These are phyloP conservation scores for Lasius platythorax DNA, from an alignment of 2,888 invertebrate genomes.

Conservation along the genomic window DNA sequence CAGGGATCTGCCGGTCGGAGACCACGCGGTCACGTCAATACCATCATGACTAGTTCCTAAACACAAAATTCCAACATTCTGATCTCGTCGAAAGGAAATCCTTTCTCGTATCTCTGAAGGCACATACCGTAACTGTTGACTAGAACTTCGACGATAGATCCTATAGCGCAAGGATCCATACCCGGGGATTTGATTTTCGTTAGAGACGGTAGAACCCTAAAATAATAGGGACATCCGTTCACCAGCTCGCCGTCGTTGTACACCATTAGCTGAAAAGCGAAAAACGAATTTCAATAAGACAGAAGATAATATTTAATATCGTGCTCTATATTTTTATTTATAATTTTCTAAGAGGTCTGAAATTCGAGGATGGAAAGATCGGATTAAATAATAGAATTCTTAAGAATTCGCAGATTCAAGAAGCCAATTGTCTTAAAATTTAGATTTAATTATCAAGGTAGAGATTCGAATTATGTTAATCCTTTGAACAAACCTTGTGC, in stretches of 20 bases:
- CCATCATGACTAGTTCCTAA: constrained; percentile 87
- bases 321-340: neutral
- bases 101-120: neutral
- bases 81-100: neutral
- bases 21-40: constrained; percentile 96
- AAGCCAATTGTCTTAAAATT: neutral
- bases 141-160: constrained; percentile 97
- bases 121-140: constrained; percentile 92
- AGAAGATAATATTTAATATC: constrained; percentile 14
- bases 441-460: neutral
- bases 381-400: neutral
- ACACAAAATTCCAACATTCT: constrained; percentile 15
- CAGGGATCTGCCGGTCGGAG: constrained; percentile 94
- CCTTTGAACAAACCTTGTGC: constrained; percentile 90
- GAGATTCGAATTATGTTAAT: neutral
- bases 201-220: constrained; percentile 95
- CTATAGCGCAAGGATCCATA: constrained; percentile 97
- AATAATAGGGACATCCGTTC: constrained; percentile 90
- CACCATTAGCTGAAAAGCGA: constrained; percentile 86
- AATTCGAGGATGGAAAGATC: neutral
- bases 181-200: constrained; percentile 96
- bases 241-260: constrained; percentile 88
- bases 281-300: neutral
- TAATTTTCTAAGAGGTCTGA: neutral
- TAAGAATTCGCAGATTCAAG: neutral